These are phyloP conservation scores for Xiphorhynchus elegans DNA, from an alignment of 2,113 vertebrate genomes.

Conservation along the genomic window DNA sequence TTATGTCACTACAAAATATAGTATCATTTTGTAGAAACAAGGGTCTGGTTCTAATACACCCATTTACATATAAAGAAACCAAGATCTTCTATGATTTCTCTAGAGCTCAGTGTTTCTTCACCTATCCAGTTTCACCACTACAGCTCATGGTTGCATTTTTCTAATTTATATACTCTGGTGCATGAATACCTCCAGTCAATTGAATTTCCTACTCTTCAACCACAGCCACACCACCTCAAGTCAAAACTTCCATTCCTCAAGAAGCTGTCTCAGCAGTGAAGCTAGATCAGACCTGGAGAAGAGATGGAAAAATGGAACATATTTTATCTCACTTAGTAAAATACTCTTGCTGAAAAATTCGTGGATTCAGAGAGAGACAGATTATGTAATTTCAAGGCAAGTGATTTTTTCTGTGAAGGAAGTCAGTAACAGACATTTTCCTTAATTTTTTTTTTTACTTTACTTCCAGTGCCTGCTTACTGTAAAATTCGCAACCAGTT, in stretches of 20 bases:
- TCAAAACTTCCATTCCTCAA: neutral
- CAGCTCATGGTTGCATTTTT: neutral
- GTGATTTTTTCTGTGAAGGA: neutral
- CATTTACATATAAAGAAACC: neutral
- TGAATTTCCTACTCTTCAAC: neutral
- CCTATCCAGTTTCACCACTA: neutral
- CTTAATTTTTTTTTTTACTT: neutral
- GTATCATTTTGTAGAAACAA: neutral
- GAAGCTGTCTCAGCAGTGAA: neutral
- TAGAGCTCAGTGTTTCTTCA: neutral
- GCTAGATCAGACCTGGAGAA: neutral
- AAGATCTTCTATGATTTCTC: neutral
- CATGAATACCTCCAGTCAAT: neutral
- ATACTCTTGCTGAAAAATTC: neutral
- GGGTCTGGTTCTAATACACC: neutral
- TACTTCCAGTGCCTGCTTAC: neutral
- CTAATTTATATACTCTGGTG: neutral
- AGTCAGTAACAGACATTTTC: accelerated
- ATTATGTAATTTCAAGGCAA: neutral
- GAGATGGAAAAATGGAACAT: accelerated
- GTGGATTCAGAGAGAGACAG: neutral
- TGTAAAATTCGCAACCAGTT: neutral
- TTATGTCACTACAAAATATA: neutral
- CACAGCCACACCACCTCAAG: neutral
- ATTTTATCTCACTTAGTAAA: neutral